Conservation (phyloP, 2,113 vertebrate species). For the Calypte anna region DNA sequence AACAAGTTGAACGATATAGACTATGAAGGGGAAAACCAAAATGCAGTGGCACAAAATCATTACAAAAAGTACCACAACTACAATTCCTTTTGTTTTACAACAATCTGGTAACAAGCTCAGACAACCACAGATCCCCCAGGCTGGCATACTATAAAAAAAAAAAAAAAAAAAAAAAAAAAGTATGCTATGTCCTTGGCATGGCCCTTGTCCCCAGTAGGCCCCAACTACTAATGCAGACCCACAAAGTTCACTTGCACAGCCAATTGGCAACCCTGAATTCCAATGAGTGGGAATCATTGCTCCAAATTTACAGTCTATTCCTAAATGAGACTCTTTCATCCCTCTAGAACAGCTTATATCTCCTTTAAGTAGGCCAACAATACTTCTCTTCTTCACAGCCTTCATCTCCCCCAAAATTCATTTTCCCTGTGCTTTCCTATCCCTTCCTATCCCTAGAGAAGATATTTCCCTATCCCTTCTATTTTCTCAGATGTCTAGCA, state of each 20-base stretch:
- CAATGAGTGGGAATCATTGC: not conserved
- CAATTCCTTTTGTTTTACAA: slow-evolving; percentile 39
- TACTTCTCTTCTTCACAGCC: not conserved
- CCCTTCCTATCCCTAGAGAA: no score
- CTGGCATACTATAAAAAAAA: not conserved
- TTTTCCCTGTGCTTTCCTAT: not conserved
- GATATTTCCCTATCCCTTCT: no score
- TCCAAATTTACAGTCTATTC: not conserved
- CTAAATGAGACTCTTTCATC: not conserved
- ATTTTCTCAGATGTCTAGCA: not conserved
- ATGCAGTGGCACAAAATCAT: not conserved
- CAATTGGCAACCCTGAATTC: not conserved
- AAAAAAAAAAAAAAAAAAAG: not conserved
- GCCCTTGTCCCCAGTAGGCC: not conserved
- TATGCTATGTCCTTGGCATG: not conserved
- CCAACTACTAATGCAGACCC: not conserved
- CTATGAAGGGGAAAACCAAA: not conserved
- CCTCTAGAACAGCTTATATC: not conserved
- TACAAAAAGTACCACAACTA: not conserved
- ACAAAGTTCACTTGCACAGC: not conserved
- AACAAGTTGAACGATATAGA: not conserved
- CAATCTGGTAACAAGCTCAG: not conserved
- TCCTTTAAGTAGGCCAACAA: not conserved
- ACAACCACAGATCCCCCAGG: not conserved
- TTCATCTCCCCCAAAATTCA: not conserved